A percentile compares a stretch with the other conserved stretches of the same genome.
phyloP scores from a whole-genome alignment of 2,797 vertebrate genomes.

The Cyprinella venusta region DNA sequence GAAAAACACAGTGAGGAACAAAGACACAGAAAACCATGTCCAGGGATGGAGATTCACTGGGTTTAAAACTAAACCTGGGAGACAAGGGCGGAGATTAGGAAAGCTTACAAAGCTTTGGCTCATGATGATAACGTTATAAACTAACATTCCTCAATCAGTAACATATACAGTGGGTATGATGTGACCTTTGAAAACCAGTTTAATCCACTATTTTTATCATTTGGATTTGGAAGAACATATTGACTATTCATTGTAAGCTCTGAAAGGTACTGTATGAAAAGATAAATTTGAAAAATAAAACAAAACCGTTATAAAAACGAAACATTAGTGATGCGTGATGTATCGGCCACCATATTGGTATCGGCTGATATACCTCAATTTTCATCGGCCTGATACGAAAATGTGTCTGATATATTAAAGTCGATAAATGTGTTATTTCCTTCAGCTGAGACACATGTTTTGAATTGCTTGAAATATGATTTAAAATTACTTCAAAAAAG shows the following conservation, averaged over 20 bases:
- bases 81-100: too few species aligned
- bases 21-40: slow-evolving; percentile 1
- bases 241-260: background rate
- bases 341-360: too few species aligned
- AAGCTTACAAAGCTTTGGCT: background rate
- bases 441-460: too few species aligned
- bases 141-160: background rate
- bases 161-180: background rate
- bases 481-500: too few species aligned
- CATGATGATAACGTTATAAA: background rate
- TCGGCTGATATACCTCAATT: too few species aligned
- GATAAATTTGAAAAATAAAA: background rate
- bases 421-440: too few species aligned
- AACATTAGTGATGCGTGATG: background rate
- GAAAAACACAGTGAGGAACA: slow-evolving; percentile 54
- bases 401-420: too few species aligned
- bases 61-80: background rate
- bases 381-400: too few species aligned
- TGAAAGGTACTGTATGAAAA: background rate
- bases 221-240: background rate
- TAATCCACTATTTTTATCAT: background rate
- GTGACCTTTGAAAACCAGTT: background rate
- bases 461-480: too few species aligned
- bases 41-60: background rate
- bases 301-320: background rate